Base-by-base conservation (phyloP, 2,113 vertebrate species). In the Pteropus alecto region DNA sequence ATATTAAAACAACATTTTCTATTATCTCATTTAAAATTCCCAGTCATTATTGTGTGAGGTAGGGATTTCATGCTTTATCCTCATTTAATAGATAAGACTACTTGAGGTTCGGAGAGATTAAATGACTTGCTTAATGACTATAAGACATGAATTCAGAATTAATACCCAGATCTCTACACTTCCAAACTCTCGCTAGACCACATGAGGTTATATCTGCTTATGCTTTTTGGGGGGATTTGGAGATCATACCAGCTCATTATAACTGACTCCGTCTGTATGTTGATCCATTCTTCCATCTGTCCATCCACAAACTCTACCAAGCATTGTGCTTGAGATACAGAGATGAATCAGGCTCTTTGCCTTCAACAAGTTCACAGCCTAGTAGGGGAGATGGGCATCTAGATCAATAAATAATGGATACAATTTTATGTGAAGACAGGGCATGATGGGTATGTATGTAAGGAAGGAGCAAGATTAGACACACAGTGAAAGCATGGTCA, bases 1-100 rank as follows among this genome's bases (percentile, higher is more conserved):
- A 35, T 73, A 84, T 77, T 92, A n/a, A 96, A 96, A 68, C 19
- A 93, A 78, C 18, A 83, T 73, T 96, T 95, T 92, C 30, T 96
- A 13, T 87, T 19, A 61, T 77, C 63, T 58, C 56, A 71, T 87
- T 95, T 93, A 74, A 93, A 96, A 87, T 82, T 90, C 43, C 30
- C 15, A 77, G 28, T 38, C 41, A 89, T 92, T 70, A 54, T 91
- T 15, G 1, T 63, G 18, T 93, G 46, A 92, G 63, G 21, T 93
- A 79, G n/a, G 33, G 48, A 78, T 96, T 93, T 95, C 38, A 85
- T 35, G 35, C 35, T 74, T 90, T 93, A 28, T 51, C 19, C 38
- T 56, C 51, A 65, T 90, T 90, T 96, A 88, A 65, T 82, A 94
- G 48, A 41, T 79, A 71, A 95, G 35, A 95, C 18, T 87, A 51